These are phyloP conservation scores for Mormyrops attenuatus DNA, from an alignment of 2,797 vertebrate species.

Conservation along the genomic window DNA sequence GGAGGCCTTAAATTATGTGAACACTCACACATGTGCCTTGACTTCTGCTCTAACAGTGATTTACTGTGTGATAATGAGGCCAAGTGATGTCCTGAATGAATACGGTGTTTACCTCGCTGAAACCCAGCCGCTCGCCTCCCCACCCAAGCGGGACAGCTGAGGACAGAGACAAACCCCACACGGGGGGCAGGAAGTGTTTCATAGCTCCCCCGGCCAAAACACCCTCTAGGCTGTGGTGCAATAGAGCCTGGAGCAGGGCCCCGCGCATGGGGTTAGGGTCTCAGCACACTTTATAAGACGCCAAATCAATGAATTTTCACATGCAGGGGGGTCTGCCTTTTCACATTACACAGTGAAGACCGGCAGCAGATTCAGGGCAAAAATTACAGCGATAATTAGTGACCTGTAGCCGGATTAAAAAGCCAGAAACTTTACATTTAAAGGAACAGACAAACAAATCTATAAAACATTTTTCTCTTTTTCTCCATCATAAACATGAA, in stretches of 20 bases:
- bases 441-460: conserved; percentile 62
- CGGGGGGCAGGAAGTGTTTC: neutral
- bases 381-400: neutral
- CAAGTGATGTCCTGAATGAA: neutral
- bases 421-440: conserved; percentile 35
- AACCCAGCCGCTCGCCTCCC: neutral
- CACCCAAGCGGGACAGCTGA: neutral
- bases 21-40: neutral
- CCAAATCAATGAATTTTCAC: neutral
- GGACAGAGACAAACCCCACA: neutral
- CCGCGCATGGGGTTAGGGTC: neutral
- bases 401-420: neutral
- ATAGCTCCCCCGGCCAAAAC: neutral
- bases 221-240: neutral
- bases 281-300: neutral
- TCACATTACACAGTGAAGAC: neutral
- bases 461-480: conserved; percentile 64
- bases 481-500: conserved; percentile 63
- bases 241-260: too few relatives aligned
- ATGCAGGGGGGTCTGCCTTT: neutral
- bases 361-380: neutral
- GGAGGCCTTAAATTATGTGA: neutral
- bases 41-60: neutral
- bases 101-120: neutral
- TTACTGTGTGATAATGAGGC: neutral